phyloP scores from a whole-genome alignment of 2,888 invertebrate genomes.

The Diploptera punctata region DNA sequence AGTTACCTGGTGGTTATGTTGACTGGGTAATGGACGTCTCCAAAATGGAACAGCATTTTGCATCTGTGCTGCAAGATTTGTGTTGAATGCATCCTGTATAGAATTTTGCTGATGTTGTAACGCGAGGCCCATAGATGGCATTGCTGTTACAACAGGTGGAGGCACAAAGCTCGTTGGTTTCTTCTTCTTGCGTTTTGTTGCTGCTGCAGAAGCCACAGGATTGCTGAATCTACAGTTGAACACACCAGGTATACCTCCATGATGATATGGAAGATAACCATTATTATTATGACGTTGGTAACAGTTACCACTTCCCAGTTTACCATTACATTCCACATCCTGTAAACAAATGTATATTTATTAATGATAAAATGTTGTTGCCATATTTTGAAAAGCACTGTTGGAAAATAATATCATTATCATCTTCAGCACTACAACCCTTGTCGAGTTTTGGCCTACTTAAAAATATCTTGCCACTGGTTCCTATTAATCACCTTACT shows the following conservation, averaged over 20 bases:
- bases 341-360: too few species aligned
- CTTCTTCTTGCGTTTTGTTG: conserved; percentile 81
- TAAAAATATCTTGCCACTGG: too few species aligned
- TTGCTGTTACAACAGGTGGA: conserved; percentile 59
- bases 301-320: background rate
- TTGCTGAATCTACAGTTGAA: conserved; percentile 88
- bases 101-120: background rate
- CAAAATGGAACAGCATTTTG: conserved; percentile 68
- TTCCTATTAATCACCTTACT: too few species aligned
- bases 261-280: conserved; percentile 42
- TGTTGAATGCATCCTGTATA: conserved; percentile 9
- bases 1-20: conserved; percentile 58
- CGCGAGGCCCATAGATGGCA: conserved; percentile 29
- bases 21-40: conserved; percentile 71
- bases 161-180: conserved; percentile 90
- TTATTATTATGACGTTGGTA: conserved; percentile 45
- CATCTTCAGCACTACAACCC: too few species aligned
- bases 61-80: conserved; percentile 15
- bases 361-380: too few species aligned
- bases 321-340: conserved; percentile 40
- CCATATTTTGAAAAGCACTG: too few species aligned
- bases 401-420: too few species aligned
- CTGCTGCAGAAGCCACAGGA: conserved; percentile 63
- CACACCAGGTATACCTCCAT: conserved; percentile 74
- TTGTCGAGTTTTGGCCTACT: too few species aligned